These are phyloP conservation scores for Microctenopoma steveboyesi DNA, from an alignment of 2,797 vertebrate species.

Conservation along the genomic window DNA sequence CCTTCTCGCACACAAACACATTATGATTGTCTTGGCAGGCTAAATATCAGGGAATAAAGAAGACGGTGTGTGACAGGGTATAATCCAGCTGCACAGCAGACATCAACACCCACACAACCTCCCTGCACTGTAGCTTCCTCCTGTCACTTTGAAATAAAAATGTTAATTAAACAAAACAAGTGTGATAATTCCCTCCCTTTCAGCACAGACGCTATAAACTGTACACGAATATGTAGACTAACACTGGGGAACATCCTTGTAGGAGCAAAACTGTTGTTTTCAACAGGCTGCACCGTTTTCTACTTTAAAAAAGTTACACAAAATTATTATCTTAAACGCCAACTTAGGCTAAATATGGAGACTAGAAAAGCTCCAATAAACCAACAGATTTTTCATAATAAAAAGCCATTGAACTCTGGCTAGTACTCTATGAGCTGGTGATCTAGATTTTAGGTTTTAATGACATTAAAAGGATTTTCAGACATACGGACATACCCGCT, in stretches of 20 bases:
- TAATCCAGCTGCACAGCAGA: constrained; percentile 65
- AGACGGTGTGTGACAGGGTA: constrained; percentile 62
- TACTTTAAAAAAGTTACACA: neutral
- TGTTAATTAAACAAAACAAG: constrained; percentile 45
- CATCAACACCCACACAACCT: constrained; percentile 53
- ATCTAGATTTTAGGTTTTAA: too few relatives aligned
- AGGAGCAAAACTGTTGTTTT: neutral
- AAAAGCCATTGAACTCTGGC: too few relatives aligned
- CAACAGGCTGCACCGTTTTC: neutral
- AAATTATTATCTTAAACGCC: too few relatives aligned
- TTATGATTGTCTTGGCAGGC: constrained; percentile 57
- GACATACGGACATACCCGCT: too few relatives aligned
- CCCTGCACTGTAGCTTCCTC: constrained; percentile 2
- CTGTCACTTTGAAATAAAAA: constrained; percentile 27
- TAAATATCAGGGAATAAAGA: constrained; percentile 73
- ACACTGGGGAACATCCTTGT: neutral
- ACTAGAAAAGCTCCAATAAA: too few relatives aligned
- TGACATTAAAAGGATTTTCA: too few relatives aligned
- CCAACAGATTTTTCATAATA: too few relatives aligned
- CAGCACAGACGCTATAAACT: neutral
- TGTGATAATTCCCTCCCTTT: constrained; percentile 12
- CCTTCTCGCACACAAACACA: constrained; percentile 28
- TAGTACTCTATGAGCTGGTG: too few relatives aligned
- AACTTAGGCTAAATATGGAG: too few relatives aligned
- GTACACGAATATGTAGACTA: neutral